These are phyloP conservation scores for Cryptocheilus praepositus DNA, from an alignment of 2,888 invertebrate genomes.

Conservation along the genomic window DNA sequence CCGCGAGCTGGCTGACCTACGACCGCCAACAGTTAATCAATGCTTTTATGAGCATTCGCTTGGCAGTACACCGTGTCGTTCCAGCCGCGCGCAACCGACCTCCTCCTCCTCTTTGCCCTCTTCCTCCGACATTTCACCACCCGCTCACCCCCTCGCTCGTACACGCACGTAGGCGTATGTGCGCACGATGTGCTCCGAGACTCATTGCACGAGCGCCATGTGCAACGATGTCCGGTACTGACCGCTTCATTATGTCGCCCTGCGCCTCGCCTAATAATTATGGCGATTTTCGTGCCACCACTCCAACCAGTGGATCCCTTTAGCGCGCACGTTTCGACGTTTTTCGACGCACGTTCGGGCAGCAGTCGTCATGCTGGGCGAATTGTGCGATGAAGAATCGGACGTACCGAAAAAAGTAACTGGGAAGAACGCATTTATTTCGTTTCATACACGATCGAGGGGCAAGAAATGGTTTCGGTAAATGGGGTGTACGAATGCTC, in stretches of 20 bases:
- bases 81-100: not conserved
- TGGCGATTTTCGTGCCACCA: constrained; percentile 6
- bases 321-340: not conserved
- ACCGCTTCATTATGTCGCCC: too few relatives aligned
- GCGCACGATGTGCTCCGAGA: too few relatives aligned
- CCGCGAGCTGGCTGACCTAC: constrained; percentile 59
- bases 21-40: constrained; percentile 72
- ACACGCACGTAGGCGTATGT: not conserved
- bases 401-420: too few relatives aligned
- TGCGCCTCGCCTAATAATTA: not conserved
- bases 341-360: too few relatives aligned
- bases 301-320: constrained; percentile 2
- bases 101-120: not conserved
- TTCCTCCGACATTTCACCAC: not conserved
- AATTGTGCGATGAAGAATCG: too few relatives aligned
- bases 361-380: too few relatives aligned
- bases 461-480: too few relatives aligned
- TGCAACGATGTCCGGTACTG: too few relatives aligned
- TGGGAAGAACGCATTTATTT: too few relatives aligned
- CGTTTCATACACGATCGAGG: too few relatives aligned
- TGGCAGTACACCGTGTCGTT: constrained; percentile 35
- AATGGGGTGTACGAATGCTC: too few relatives aligned
- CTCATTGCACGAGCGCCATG: too few relatives aligned
- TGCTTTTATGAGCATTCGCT: constrained; percentile 70
- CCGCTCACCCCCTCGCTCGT: constrained; percentile 2